Evolutionary conservation across 2,113 vertebrate species (phyloP).

Genomic region (Channa maculata): DNA sequence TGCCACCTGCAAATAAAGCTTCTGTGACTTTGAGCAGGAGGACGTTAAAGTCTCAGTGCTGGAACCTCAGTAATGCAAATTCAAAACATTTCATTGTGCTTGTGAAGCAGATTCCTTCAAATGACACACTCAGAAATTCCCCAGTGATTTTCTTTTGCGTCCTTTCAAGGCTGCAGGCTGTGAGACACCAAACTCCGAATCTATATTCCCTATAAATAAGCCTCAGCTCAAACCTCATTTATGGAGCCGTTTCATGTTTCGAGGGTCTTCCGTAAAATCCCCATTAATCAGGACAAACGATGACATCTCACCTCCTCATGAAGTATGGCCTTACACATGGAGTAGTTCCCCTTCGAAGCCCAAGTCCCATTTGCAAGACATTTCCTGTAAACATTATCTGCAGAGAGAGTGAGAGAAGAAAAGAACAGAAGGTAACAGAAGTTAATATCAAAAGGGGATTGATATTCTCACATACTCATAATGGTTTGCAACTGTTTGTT

Average conservation of each 20-base stretch:
- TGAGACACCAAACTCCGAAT: slow-evolving; percentile 13
- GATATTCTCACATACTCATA: not conserved
- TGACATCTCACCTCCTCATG: slow-evolving; percentile 69
- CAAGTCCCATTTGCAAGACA: slow-evolving; percentile 74
- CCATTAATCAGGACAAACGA: slow-evolving; percentile 33
- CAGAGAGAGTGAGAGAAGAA: slow-evolving; percentile 21
- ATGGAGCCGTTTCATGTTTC: slow-evolving; percentile 7
- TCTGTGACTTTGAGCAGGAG: not conserved
- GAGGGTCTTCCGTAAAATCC: not conserved
- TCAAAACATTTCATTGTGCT: slow-evolving; percentile 3
- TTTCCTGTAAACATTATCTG: slow-evolving; percentile 77
- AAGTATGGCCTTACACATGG: slow-evolving; percentile 80
- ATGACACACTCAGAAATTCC: not conserved
- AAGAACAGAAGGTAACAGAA: not conserved
- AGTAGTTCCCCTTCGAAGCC: slow-evolving; percentile 80
- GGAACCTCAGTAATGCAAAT: not conserved
- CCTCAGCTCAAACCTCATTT: slow-evolving; percentile 7
- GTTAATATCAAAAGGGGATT: not conserved
- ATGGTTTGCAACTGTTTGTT: not conserved
- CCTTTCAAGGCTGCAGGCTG: slow-evolving; percentile 11
- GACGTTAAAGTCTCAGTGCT: slow-evolving; percentile 11
- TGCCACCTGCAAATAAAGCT: not conserved
- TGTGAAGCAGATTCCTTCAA: slow-evolving; percentile 20
- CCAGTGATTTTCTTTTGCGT: not conserved
- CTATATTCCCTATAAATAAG: slow-evolving; percentile 51